These are phyloP conservation scores for Stenchaetothrips biformis DNA, from an alignment of 2,888 invertebrate genomes.

Conservation along the genomic window DNA sequence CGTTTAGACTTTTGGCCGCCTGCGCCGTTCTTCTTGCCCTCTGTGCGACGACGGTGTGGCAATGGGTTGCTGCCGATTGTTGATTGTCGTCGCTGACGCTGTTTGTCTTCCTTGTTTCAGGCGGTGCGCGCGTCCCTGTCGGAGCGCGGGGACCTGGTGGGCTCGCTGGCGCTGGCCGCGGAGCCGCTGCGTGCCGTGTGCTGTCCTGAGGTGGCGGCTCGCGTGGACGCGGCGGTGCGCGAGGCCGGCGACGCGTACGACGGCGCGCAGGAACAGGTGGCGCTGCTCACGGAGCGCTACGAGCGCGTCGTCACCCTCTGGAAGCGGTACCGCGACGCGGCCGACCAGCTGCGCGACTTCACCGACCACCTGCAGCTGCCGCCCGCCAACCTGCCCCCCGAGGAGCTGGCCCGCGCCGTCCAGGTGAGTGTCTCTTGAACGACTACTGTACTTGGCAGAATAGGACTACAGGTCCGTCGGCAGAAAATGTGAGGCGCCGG, in stretches of 20 bases:
- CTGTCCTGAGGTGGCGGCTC: conserved; percentile 64
- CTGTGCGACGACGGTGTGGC: too few relatives aligned
- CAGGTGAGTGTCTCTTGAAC: conserved; percentile 54
- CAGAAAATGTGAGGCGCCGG: too few relatives aligned
- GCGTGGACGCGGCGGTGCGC: conserved; percentile 68
- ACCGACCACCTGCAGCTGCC: conserved; percentile 70
- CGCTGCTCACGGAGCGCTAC: conserved; percentile 70
- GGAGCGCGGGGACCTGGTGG: conserved; percentile 61
- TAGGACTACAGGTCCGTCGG: too few relatives aligned
- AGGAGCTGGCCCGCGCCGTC: conserved; percentile 64
- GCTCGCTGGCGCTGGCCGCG: conserved; percentile 64
- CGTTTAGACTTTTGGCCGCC: too few relatives aligned
- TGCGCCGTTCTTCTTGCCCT: too few relatives aligned
- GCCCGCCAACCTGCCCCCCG: conserved; percentile 64
- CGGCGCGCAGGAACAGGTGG: conserved; percentile 70
- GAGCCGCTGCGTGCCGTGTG: conserved; percentile 66
- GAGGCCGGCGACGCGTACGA: conserved; percentile 75
- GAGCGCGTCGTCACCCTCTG: conserved; percentile 76
- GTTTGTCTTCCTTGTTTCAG: conserved; percentile 47
- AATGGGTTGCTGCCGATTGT: neutral
- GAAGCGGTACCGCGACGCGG: conserved; percentile 74
- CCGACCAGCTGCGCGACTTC: conserved; percentile 69
- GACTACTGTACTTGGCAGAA: neutral
- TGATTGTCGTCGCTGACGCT: neutral
- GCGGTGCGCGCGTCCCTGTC: conserved; percentile 71